phyloP scores from a whole-genome alignment of 1,140 invertebrate species.

The Saccostrea echinata region DNA sequence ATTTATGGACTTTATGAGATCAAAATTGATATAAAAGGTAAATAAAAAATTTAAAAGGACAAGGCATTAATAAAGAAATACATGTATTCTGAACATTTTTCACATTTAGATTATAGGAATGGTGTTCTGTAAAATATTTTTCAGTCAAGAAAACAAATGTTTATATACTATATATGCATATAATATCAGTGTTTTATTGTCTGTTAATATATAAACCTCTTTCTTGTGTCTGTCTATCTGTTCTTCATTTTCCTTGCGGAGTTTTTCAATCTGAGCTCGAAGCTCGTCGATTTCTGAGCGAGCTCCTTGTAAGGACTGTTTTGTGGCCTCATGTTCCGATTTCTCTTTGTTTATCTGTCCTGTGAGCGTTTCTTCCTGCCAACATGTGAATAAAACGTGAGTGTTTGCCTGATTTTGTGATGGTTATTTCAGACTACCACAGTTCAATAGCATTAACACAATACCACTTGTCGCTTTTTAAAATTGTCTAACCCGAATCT shows the following conservation, averaged over 20 bases:
- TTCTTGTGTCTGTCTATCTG: conserved; percentile 51
- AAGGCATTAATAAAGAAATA: neutral
- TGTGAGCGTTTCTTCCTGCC: conserved; percentile 55
- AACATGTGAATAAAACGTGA: conserved; percentile 12
- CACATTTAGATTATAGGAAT: too few relatives aligned
- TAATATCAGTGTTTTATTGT: neutral
- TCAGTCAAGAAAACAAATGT: too few relatives aligned
- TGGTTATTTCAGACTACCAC: neutral
- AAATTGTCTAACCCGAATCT: neutral
- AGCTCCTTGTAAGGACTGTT: conserved; percentile 14
- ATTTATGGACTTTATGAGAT: neutral
- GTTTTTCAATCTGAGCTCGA: conserved; percentile 37
- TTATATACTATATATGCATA: neutral
- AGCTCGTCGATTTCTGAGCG: conserved; percentile 29
- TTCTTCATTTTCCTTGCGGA: conserved; percentile 43
- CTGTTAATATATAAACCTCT: conserved; percentile 42
- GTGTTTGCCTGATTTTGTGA: neutral
- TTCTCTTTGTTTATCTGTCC: conserved; percentile 53
- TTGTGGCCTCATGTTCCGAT: conserved; percentile 45
- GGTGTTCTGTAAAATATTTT: too few relatives aligned
- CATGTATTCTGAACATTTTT: too few relatives aligned
- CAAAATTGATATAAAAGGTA: neutral
- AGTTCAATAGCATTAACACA: neutral
- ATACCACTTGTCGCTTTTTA: neutral
- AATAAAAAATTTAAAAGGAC: neutral